These are phyloP conservation scores for Lycodopsis pacificus DNA, from an alignment of 2,797 vertebrate genomes.

Conservation along the genomic window DNA sequence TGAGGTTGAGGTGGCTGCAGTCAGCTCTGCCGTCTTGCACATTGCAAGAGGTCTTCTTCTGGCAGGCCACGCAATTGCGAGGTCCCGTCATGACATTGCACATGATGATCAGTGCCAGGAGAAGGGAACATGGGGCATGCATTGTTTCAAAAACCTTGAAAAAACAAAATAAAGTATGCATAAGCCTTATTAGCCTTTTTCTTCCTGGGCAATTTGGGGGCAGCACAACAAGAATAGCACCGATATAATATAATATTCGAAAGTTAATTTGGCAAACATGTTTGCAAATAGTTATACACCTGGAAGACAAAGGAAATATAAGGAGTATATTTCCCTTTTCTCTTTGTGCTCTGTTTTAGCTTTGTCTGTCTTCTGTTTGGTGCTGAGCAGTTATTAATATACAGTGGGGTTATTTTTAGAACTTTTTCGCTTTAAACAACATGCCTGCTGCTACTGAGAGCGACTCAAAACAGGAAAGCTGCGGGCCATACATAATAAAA, in stretches of 20 bases:
- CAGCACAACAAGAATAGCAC: neutral
- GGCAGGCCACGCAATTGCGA: neutral
- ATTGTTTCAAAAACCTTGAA: slow-evolving; percentile 37
- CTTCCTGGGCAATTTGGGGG: neutral
- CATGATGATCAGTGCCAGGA: neutral
- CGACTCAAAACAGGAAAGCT: neutral
- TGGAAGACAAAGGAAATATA: neutral
- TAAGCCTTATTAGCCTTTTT: neutral
- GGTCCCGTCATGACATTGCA: slow-evolving; percentile 27
- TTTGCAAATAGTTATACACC: neutral
- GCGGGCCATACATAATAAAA: neutral
- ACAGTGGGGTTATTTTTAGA: too few species aligned
- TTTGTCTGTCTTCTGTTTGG: neutral
- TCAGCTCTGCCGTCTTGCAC: slow-evolving; percentile 84
- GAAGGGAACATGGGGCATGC: neutral
- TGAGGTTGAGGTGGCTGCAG: slow-evolving; percentile 91
- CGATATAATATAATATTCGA: neutral
- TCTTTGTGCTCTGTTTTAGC: neutral
- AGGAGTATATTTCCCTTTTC: too few species aligned
- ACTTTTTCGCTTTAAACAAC: neutral
- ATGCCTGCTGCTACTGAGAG: neutral
- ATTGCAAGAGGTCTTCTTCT: slow-evolving; percentile 74
- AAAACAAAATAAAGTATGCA: neutral
- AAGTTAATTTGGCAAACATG: neutral
- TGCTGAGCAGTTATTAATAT: neutral